These are phyloP conservation scores for Micronisus gabar DNA, from an alignment of 2,113 vertebrate genomes.

Conservation along the genomic window DNA sequence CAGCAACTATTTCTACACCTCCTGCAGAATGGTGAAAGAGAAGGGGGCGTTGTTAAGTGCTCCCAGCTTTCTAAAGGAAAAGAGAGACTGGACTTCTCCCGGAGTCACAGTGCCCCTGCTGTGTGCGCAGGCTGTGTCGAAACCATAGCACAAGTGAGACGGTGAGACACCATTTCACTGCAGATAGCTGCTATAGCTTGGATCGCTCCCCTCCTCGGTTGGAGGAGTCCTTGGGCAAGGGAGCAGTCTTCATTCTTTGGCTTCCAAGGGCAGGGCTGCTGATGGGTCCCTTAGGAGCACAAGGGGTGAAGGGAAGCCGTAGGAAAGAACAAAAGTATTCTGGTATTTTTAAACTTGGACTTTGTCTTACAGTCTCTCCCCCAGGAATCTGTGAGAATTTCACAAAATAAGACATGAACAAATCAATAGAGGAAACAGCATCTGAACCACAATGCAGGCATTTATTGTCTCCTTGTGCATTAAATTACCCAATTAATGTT, in stretches of 20 bases:
- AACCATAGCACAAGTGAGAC: background rate
- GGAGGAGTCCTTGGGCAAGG: background rate
- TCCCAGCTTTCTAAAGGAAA: background rate
- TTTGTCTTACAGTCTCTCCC: background rate
- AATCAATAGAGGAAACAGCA: conserved; percentile 24
- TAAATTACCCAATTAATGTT: conserved; percentile 65
- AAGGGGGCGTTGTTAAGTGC: background rate
- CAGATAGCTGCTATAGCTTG: background rate
- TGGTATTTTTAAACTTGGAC: background rate
- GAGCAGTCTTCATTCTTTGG: background rate
- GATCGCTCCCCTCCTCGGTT: background rate
- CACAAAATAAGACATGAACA: background rate
- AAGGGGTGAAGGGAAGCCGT: background rate
- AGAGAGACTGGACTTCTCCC: background rate
- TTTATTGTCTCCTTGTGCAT: conserved; percentile 48
- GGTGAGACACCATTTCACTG: background rate
- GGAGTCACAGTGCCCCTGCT: background rate
- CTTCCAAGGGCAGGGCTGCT: background rate
- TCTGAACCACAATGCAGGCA: conserved; percentile 21
- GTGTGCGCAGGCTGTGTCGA: fast-evolving
- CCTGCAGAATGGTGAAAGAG: background rate
- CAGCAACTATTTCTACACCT: background rate
- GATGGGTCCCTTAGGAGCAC: background rate
- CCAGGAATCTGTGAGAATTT: background rate
- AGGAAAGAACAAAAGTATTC: background rate